phyloP scores from a whole-genome alignment of 1,140 invertebrate species.

The Leptonema lineaticorne region DNA sequence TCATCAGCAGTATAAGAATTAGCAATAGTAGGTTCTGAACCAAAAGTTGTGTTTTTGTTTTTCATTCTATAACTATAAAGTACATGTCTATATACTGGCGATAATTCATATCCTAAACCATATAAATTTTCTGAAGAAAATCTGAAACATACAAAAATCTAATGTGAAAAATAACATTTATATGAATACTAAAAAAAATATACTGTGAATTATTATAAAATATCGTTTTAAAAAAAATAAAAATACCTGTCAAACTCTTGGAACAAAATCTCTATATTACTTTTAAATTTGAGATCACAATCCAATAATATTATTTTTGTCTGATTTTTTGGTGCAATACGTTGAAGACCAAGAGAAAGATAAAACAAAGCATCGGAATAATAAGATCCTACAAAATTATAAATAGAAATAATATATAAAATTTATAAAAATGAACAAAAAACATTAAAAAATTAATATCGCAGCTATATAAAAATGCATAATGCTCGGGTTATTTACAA shows the following conservation, averaged over 20 bases:
- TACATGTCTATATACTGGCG: constrained; percentile 80
- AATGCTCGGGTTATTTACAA: no score
- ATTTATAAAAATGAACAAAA: background rate
- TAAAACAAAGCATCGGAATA: constrained; percentile 84
- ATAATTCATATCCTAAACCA: constrained; percentile 75
- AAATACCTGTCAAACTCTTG: constrained; percentile 67
- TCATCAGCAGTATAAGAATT: background rate
- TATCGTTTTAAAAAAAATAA: background rate
- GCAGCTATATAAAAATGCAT: constrained; percentile 14
- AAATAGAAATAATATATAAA: background rate
- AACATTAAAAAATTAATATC: constrained; percentile 16
- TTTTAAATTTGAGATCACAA: constrained; percentile 75
- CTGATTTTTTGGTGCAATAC: constrained; percentile 64
- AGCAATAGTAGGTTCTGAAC: constrained; percentile 42
- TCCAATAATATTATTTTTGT: constrained; percentile 74
- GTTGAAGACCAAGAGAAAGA: constrained; percentile 73
- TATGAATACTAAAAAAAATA: background rate
- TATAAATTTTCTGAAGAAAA: constrained; percentile 63
- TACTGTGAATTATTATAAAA: background rate
- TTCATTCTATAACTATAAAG: constrained; percentile 68
- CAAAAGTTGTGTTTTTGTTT: constrained; percentile 63
- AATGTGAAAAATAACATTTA: background rate
- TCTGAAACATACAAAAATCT: constrained; percentile 44
- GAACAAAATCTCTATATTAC: constrained; percentile 69
- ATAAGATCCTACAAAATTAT: constrained; percentile 63